These are phyloP conservation scores for Sarcoramphus papa DNA, from an alignment of 2,797 vertebrate species.

Conservation along the genomic window DNA sequence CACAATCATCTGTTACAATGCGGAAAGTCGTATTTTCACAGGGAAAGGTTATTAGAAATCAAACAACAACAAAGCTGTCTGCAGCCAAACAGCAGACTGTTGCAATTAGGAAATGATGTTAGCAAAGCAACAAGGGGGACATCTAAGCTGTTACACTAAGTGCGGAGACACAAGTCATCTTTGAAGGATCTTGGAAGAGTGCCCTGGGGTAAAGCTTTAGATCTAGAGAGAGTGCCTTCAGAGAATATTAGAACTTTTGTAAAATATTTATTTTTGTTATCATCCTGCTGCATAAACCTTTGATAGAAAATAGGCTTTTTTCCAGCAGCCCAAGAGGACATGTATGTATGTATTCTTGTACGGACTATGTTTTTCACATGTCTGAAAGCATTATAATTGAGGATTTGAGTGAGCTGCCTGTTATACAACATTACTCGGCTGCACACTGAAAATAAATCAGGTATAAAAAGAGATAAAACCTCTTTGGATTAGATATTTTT, in stretches of 20 bases:
- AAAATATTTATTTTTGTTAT: conserved; percentile 35
- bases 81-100: conserved; percentile 33
- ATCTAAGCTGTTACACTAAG: not conserved
- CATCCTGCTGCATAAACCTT: not conserved
- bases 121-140: not conserved
- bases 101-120: conserved; percentile 26
- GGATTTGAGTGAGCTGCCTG: not conserved
- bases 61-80: conserved; percentile 50
- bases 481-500: not conserved
- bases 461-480: not conserved
- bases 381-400: not conserved
- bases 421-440: not conserved
- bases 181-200: conserved; percentile 11
- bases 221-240: not conserved
- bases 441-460: not conserved
- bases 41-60: conserved; percentile 10
- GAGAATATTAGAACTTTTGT: not conserved
- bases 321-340: not conserved
- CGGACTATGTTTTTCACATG: not conserved
- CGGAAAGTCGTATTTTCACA: not conserved
- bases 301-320: not conserved
- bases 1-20: not conserved
- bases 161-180: not conserved
- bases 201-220: conserved; percentile 28
- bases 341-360: not conserved